Conservation (phyloP, 2,888 invertebrate genomes). For the Drosophila suboccidentalis region DNA sequence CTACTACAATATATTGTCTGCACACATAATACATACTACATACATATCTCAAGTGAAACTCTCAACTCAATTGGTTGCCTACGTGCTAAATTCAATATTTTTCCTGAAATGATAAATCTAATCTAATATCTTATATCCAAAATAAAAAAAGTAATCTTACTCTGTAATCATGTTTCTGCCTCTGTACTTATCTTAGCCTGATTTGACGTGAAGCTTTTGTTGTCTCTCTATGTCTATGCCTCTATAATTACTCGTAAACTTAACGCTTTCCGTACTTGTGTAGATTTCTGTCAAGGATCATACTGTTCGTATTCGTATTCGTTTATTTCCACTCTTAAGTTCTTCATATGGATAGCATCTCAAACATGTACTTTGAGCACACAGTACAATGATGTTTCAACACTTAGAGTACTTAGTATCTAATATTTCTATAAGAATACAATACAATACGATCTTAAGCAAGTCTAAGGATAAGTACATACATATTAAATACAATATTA, state of each 20-base stretch:
- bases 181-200: conserved; percentile 63
- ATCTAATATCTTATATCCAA: conserved; percentile 1
- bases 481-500: conserved; percentile 1
- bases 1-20: conserved; percentile 34
- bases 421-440: conserved; percentile 15
- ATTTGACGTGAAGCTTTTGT: conserved; percentile 84
- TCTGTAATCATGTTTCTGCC: conserved; percentile 33
- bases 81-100: conserved; percentile 15
- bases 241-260: conserved; percentile 29
- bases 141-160: neutral
- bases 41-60: conserved; percentile 23
- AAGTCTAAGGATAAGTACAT: conserved; percentile 48
- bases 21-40: conserved; percentile 27
- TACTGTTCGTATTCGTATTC: conserved; percentile 7
- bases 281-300: conserved; percentile 35
- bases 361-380: conserved; percentile 51
- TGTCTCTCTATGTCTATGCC: conserved; percentile 69
- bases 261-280: conserved; percentile 46
- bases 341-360: conserved; percentile 24
- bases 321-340: conserved; percentile 15
- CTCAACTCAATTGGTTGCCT: conserved; percentile 41
- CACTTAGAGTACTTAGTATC: conserved; percentile 38
- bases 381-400: conserved; percentile 51
- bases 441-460: conserved; percentile 5
- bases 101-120: neutral